Evolutionary conservation across 2,113 vertebrate species (phyloP).

Genomic region (Aptenodytes forsteri): DNA sequence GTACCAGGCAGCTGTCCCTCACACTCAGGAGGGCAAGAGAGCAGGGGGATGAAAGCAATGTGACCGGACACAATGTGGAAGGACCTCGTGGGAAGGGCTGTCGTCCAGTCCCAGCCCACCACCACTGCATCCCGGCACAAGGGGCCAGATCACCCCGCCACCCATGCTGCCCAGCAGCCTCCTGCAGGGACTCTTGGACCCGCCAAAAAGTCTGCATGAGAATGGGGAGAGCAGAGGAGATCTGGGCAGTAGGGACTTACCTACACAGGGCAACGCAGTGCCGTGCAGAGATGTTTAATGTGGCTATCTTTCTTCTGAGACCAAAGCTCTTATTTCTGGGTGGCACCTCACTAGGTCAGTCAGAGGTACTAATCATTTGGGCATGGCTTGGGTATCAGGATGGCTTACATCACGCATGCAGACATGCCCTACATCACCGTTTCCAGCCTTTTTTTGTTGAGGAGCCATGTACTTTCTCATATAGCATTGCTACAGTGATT

Average conservation of each 20-base stretch:
- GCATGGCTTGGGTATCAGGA: not conserved
- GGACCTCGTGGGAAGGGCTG: not conserved
- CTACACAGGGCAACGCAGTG: rapidly evolving
- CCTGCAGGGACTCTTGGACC: not conserved
- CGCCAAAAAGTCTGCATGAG: not conserved
- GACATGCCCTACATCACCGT: not conserved
- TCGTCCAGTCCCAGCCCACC: not conserved
- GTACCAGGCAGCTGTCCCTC: not conserved
- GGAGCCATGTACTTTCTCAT: not conserved
- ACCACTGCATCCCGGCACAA: rapidly evolving
- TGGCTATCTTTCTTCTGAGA: not conserved
- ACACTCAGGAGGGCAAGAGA: rapidly evolving
- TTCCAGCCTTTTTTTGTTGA: not conserved
- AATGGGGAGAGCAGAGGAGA: not conserved
- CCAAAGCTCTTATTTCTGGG: not conserved
- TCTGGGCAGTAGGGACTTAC: not conserved
- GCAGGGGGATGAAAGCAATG: rapidly evolving
- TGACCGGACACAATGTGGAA: rapidly evolving
- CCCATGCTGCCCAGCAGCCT: rapidly evolving
- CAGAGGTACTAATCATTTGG: not conserved
- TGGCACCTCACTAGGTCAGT: not conserved
- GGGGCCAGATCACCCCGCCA: not conserved
- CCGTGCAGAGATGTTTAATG: not conserved
- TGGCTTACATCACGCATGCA: not conserved
- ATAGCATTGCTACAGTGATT: not conserved